These are phyloP conservation scores for Limanda limanda DNA, from an alignment of 2,113 vertebrate species.

Conservation along the genomic window DNA sequence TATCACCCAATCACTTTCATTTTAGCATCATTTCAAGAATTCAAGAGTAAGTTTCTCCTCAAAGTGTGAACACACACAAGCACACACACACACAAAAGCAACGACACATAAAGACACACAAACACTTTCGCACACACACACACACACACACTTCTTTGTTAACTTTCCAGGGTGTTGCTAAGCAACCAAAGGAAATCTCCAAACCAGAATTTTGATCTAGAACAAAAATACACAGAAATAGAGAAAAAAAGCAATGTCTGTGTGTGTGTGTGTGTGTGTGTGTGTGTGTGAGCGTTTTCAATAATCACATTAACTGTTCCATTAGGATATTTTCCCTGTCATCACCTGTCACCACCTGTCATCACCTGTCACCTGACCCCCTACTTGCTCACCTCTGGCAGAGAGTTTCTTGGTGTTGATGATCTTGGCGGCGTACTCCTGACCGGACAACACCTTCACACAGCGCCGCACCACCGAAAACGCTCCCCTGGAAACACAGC, in stretches of 20 bases:
- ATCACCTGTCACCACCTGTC: neutral
- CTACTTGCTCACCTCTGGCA: slow-evolving; percentile 66
- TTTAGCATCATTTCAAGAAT: too few relatives aligned
- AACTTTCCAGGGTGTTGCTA: slow-evolving; percentile 68
- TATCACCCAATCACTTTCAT: too few relatives aligned
- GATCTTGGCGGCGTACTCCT: slow-evolving; percentile 79
- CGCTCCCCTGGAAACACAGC: slow-evolving; percentile 68
- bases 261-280: neutral
- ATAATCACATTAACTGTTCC: neutral
- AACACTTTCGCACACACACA: neutral
- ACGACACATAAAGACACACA: neutral
- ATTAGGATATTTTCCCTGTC: neutral
- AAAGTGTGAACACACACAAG: neutral
- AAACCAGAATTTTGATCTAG: slow-evolving; percentile 10
- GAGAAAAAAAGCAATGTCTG: neutral
- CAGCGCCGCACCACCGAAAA: slow-evolving; percentile 78
- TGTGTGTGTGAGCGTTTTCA: neutral
- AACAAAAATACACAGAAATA: slow-evolving; percentile 28
- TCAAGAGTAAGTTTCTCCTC: neutral
- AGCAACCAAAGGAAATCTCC: slow-evolving; percentile 54
- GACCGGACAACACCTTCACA: slow-evolving; percentile 75
- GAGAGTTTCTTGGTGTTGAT: slow-evolving; percentile 81
- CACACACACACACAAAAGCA: slow-evolving; percentile 20
- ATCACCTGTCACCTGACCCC: neutral
- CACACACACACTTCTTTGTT: slow-evolving; percentile 26